Percentiles rank a stretch among this genome's conserved stretches.
These are phyloP conservation scores for Mythimna lalbum DNA, from an alignment of 2,888 invertebrate species.

Conservation along the genomic window DNA sequence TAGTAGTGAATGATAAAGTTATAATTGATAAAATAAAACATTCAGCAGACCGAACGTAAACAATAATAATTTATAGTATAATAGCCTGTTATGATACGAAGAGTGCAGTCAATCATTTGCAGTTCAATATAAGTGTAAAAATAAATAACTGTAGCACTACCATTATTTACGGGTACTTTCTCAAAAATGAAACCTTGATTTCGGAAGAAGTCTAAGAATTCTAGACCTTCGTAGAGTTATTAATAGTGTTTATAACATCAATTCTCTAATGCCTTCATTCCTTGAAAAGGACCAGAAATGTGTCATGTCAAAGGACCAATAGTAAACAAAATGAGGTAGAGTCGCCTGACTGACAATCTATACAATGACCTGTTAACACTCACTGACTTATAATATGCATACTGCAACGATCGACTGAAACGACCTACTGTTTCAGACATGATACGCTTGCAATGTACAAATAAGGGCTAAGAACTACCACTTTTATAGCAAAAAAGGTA, in stretches of 20 bases:
- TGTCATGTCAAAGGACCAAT: slow-evolving; percentile 14
- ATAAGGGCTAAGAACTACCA: background rate
- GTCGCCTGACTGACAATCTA: slow-evolving; percentile 5
- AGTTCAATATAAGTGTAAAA: background rate
- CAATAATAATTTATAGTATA: slow-evolving; percentile 1
- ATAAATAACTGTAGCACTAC: background rate
- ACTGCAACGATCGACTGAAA: slow-evolving; percentile 8
- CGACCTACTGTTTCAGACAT: slow-evolving; percentile 7
- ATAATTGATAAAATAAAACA: slow-evolving; percentile 4
- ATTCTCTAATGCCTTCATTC: background rate
- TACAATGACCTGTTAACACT: slow-evolving; percentile 48
- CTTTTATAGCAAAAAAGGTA: background rate
- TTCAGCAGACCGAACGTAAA: background rate
- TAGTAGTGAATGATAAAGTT: background rate
- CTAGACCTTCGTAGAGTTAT: background rate
- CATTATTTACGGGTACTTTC: background rate
- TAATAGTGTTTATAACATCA: too few species aligned
- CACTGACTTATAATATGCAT: slow-evolving; percentile 14
- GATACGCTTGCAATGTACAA: background rate
- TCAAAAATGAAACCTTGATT: background rate
- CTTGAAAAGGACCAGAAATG: background rate
- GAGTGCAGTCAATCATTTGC: background rate
- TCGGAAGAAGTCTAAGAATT: background rate
- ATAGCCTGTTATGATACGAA: slow-evolving; percentile 1
- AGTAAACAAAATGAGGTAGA: slow-evolving; percentile 13